Evolutionary conservation across 1,140 invertebrate species (phyloP).

Genomic region (Lutraria rhynchaena): DNA sequence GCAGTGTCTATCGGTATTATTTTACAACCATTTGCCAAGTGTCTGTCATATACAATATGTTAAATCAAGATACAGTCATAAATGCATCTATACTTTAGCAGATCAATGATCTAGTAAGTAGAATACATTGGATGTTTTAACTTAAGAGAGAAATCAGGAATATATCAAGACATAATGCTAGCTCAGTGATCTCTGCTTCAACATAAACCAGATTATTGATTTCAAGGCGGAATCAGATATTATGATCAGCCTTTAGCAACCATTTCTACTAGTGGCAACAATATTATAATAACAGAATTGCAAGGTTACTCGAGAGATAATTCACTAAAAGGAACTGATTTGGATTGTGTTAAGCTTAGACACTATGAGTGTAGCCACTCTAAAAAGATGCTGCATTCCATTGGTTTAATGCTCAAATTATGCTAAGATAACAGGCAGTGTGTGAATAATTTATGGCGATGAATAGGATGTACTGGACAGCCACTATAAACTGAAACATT

Average conservation of each 20-base stretch:
- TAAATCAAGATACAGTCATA: too few species aligned
- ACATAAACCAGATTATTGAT: conserved; percentile 52
- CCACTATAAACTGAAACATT: background rate
- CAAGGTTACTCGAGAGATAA: too few species aligned
- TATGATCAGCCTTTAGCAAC: conserved; percentile 50
- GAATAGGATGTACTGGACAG: conserved; percentile 19
- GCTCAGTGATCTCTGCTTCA: conserved; percentile 29
- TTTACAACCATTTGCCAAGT: too few species aligned
- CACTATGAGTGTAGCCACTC: background rate
- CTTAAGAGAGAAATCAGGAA: conserved; percentile 12
- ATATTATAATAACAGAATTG: conserved; percentile 4
- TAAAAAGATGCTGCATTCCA: conserved; percentile 27
- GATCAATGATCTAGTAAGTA: too few species aligned
- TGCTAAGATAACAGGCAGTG: conserved; percentile 64
- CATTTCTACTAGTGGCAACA: conserved; percentile 28
- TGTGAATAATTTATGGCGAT: conserved; percentile 72
- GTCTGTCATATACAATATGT: too few species aligned
- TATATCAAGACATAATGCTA: conserved; percentile 24
- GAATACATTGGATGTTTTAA: too few species aligned
- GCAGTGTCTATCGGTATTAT: too few species aligned
- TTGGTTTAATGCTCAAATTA: conserved; percentile 64
- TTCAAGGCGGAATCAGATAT: conserved; percentile 53
- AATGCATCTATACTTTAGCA: too few species aligned
- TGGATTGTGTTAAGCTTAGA: too few species aligned
- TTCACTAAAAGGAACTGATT: too few species aligned